These are phyloP conservation scores for Psittacus erithacus DNA, from an alignment of 2,113 vertebrate species.

Conservation along the genomic window DNA sequence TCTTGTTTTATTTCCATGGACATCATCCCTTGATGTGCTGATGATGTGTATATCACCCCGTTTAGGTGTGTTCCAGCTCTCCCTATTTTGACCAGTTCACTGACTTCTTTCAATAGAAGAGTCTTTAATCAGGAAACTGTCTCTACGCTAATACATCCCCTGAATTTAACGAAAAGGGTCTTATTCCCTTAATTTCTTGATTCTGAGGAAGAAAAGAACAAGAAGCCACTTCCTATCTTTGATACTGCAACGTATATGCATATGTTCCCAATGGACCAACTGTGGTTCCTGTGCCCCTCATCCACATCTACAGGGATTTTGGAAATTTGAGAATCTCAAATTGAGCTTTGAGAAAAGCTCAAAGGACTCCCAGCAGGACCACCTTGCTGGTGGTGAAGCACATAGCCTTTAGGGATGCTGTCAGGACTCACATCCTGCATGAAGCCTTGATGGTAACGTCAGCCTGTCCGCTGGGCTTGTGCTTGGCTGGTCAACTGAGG, in stretches of 20 bases:
- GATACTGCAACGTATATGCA: neutral
- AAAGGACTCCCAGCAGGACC: neutral
- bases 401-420: too few relatives aligned
- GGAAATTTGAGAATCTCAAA: too few relatives aligned
- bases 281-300: accelerated
- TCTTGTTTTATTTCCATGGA: neutral
- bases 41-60: neutral
- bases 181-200: neutral
- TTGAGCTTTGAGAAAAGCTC: neutral
- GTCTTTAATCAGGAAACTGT: neutral
- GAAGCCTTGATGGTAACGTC: neutral
- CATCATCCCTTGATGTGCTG: neutral
- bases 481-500: neutral
- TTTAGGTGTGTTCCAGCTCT: neutral
- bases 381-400: neutral
- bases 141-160: neutral
- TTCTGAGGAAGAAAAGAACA: neutral
- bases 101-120: neutral
- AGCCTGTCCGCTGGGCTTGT: neutral
- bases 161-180: neutral
- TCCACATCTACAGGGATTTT: neutral
- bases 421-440: neutral
- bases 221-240: neutral
- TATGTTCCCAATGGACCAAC: neutral
- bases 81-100: neutral